phyloP scores from a whole-genome alignment of 2,888 invertebrate genomes.

The Drosophila affinis region DNA sequence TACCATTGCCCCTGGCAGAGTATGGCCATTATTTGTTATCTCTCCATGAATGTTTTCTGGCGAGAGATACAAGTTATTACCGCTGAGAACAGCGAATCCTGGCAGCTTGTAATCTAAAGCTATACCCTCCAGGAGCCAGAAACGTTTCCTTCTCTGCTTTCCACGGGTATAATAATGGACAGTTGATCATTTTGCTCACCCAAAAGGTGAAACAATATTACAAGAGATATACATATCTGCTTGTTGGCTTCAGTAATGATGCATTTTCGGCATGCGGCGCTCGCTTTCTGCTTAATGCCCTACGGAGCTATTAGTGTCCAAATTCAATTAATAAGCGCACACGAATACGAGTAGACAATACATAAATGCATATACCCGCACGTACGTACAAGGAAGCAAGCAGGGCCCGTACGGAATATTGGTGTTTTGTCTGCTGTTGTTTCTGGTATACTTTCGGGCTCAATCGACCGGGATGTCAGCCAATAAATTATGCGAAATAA shows the following conservation, averaged over 20 bases:
- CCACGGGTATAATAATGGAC: too few relatives aligned
- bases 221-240: too few relatives aligned
- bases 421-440: constrained; percentile 10
- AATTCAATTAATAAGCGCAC: constrained; percentile 66
- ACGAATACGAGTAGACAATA: background rate
- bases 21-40: too few relatives aligned
- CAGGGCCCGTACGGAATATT: constrained; percentile 14
- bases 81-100: too few relatives aligned
- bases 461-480: constrained; percentile 50
- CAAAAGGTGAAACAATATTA: too few relatives aligned
- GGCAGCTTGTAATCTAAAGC: too few relatives aligned
- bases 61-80: too few relatives aligned
- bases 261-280: constrained; percentile 35
- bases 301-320: constrained; percentile 59
- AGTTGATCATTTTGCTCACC: too few relatives aligned
- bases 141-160: too few relatives aligned
- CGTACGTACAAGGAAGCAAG: background rate
- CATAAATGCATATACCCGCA: background rate
- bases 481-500: constrained; percentile 69
- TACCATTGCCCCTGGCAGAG: too few relatives aligned
- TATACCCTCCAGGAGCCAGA: too few relatives aligned
- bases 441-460: constrained; percentile 41
- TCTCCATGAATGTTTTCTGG: too few relatives aligned
- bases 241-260: constrained; percentile 9
- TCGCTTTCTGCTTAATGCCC: constrained; percentile 28